Evolutionary conservation across 2,797 vertebrate species (phyloP).

Genomic region (Mionectes olivaceus): DNA sequence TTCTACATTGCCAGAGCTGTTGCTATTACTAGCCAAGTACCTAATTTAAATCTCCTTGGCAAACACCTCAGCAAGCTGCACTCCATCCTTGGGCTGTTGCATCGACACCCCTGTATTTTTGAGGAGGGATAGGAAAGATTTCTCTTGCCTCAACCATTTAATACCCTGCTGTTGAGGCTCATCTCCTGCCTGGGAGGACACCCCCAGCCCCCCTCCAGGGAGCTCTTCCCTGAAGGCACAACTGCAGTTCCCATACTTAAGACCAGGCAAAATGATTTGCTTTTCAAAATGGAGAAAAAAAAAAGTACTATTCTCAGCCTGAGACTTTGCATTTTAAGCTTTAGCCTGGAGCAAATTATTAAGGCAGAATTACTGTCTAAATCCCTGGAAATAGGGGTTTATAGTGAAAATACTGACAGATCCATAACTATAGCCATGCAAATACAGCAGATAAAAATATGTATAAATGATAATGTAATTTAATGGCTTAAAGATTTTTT

Average conservation of each 20-base stretch:
- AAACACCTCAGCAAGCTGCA: neutral
- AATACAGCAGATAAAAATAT: slow-evolving; percentile 72
- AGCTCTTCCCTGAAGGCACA: slow-evolving; percentile 16
- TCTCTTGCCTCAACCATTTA: neutral
- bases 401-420: slow-evolving; percentile 64
- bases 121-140: neutral
- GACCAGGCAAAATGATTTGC: slow-evolving; percentile 45
- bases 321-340: slow-evolving; percentile 70
- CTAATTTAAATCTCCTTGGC: neutral
- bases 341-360: slow-evolving; percentile 72
- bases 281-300: slow-evolving; percentile 45
- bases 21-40: neutral
- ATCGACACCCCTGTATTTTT: neutral
- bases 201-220: neutral
- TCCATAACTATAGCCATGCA: slow-evolving; percentile 70
- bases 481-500: slow-evolving; percentile 71
- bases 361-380: slow-evolving; percentile 67
- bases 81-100: neutral
- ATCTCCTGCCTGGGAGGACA: neutral
- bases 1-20: neutral
- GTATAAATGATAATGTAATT: slow-evolving; percentile 71
- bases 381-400: slow-evolving; percentile 63
- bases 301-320: slow-evolving; percentile 41
- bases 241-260: neutral
- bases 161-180: neutral